phyloP scores from a whole-genome alignment of 2,888 invertebrate genomes.

The Tachina grossa region DNA sequence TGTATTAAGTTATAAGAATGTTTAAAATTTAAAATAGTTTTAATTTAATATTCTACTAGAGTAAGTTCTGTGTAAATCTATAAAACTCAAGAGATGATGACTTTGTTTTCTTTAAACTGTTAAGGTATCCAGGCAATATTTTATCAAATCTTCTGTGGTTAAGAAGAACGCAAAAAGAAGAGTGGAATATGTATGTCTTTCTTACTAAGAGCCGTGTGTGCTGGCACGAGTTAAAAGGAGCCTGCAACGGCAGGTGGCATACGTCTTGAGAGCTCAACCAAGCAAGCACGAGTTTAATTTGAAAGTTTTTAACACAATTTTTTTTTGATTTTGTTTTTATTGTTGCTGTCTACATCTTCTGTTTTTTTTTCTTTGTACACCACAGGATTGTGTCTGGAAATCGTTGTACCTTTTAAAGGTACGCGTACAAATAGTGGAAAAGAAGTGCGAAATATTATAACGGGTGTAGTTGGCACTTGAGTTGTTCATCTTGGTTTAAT shows the following conservation, averaged over 20 bases:
- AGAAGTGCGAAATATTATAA: constrained; percentile 68
- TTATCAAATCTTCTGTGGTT: constrained; percentile 54
- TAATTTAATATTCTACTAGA: constrained; percentile 53
- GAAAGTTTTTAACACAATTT: constrained; percentile 56
- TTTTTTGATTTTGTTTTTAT: constrained; percentile 56
- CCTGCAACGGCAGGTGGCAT: constrained; percentile 71
- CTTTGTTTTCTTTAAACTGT: constrained; percentile 42
- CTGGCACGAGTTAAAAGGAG: constrained; percentile 71
- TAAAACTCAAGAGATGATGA: constrained; percentile 50
- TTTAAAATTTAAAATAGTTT: neutral
- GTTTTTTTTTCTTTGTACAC: constrained; percentile 44
- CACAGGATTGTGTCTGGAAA: constrained; percentile 68
- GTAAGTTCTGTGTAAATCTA: constrained; percentile 43
- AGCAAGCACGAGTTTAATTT: constrained; percentile 65
- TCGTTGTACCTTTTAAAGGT: constrained; percentile 40
- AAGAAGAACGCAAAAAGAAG: constrained; percentile 5
- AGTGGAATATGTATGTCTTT: constrained; percentile 6
- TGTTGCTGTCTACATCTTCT: constrained; percentile 29
- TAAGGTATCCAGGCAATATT: constrained; percentile 42
- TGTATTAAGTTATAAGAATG: constrained; percentile 3
- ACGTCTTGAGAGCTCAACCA: constrained; percentile 50
- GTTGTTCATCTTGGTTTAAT: constrained; percentile 21
- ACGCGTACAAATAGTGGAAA: neutral
- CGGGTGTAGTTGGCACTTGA: constrained; percentile 63
- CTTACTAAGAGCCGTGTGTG: constrained; percentile 19